Evolutionary conservation across 2,888 invertebrate genomes (phyloP), one percentile per base, ranked within the genome.

Genomic region (Adineta ricciae): DNA sequence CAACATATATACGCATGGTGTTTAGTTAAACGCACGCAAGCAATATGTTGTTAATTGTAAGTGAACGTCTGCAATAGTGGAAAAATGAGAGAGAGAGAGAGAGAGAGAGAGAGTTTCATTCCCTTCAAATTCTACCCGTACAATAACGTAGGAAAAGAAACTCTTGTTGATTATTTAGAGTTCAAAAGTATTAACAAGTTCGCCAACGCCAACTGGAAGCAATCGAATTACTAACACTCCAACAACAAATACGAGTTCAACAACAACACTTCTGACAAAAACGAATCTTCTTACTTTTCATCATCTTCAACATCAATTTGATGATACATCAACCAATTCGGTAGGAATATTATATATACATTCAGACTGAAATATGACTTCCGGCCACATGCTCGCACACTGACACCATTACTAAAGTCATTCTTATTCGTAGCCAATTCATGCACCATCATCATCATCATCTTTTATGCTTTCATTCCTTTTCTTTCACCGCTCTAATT

Each of bases 21-120:
- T 16, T 64, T 19, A 19, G 32, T 64, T 36, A 64, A 64, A 64
- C 32, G 19, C 64, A 64, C 64, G 64, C 64, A 64, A 64, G 7
- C 64, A 64, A 64, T 64, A 64, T 64, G 64, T 32, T 64, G 19
- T 64, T 64, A 64, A 64, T 64, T 64, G 64, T 64, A 64, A 64
- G 64, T 64, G 16, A 16, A 64, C 19, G 19, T 27, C 2, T 64
- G 27, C 32, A 56, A 9, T n/a, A n/a, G n/a, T n/a, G n/a, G n/a
- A n/a, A n/a, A n/a, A n/a, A n/a, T n/a, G n/a, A n/a, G 27, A 64
- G 32, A 32, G 9, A 19, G 32, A 32, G 14, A 64, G 19, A 16
- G 32, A 16, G 5, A 64, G 2, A n/a, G 27, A 7, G 16, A 64
- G 32, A 4, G 32, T 64, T 64, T 64, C 3, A 36, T 36, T 3